Base-by-base conservation (phyloP, 2,797 vertebrate species). In the Megaceryle alcyon region DNA sequence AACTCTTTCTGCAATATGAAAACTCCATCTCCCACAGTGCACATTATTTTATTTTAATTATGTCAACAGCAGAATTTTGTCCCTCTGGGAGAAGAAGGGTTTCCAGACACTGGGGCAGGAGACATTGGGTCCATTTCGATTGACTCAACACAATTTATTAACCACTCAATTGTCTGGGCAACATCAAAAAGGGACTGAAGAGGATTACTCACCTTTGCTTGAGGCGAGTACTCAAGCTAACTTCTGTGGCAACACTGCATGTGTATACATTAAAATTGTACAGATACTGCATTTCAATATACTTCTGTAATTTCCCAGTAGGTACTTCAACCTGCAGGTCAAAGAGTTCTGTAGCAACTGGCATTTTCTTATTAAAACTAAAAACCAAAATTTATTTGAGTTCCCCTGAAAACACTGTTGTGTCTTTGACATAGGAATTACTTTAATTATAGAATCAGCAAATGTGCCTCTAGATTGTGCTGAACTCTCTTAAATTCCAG, bases 91-190 rank as follows among this genome's bases (percentile, higher is more conserved):
- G 63, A 44, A 91, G 85, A 82, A 65, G 19, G 31, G 76, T 86
- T 90, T 63, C 91, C 82, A 92, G 49, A 76, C 65, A 78, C 86
- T 21, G 29, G 57, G 80, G 51, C 51, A 91, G 60, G 72, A 96
- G 63, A 60, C 59, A 68, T 31, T 3, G 19, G 53, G 66, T 72
- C 82, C 51, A 63, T 53, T 63, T 83, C 44, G 46, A 70, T 68
- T 3, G 9, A 76, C 51, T 90, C 31, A 14, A 86, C 57, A 29
- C 9, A 43, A n/a, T 51, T 37, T 46, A 26, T 90, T 86, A 96
- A 76, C 66, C 56, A 53, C 79, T 79, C 83, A 76, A 70, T 18
- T 76, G 39, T 15, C 35, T 44, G 54, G 57, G 54, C 43, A 61
- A 26, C 43, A 79, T 76, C 69, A 44, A 83, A 83, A 76, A 23